Base-by-base conservation (phyloP, 2,888 invertebrate genomes). In the Tiliacea aurago region DNA sequence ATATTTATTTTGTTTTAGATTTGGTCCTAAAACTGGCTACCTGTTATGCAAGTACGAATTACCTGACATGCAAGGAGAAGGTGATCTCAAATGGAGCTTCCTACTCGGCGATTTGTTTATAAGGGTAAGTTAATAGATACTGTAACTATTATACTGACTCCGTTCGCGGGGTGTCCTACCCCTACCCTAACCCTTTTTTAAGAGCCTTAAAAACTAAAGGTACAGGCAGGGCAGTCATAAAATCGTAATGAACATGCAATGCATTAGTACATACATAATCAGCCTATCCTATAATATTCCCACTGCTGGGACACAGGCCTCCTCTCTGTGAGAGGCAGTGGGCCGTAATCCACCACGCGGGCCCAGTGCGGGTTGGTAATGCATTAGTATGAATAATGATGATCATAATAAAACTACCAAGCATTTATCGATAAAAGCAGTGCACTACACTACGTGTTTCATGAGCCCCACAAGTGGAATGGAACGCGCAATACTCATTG, bases 61-160 rank as follows among this genome's bases (percentile, higher is more conserved):
- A 55, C 96, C 96, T 0, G 92, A 95, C 2, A 94, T 96, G 93
- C 92, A 93, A 69, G 96, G 96, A 0, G 91, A 94, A 37, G 95
- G 96, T 0, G 94, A 96, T 80, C 90, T 96, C 0, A 95, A 95
- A 73, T 96, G 96, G 96, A 96, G 96, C 80, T 96, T 96, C 87
- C 78, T 95, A 0, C 74, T 94, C 0, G 95, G 94, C 9, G 94
- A 96, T 82, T 84, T 96, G 2, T 96, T 93, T 76, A 95, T 96
- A 73, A 93, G 93, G 90, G 96, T 96, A 83, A 87, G 80, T 37
- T 53, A n/a, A 53, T 3, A 28, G 20, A 20, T 51, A 51, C 49
- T 51, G 11, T 51, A 51, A 11, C 5, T 45, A 15, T 28, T 28
- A 28, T 28, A 28, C 20, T n/a, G n/a, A n/a, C n/a, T n/a, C n/a